These are phyloP conservation scores for Doryteuthis pealeii DNA, from an alignment of 1,140 invertebrate genomes.

Conservation along the genomic window DNA sequence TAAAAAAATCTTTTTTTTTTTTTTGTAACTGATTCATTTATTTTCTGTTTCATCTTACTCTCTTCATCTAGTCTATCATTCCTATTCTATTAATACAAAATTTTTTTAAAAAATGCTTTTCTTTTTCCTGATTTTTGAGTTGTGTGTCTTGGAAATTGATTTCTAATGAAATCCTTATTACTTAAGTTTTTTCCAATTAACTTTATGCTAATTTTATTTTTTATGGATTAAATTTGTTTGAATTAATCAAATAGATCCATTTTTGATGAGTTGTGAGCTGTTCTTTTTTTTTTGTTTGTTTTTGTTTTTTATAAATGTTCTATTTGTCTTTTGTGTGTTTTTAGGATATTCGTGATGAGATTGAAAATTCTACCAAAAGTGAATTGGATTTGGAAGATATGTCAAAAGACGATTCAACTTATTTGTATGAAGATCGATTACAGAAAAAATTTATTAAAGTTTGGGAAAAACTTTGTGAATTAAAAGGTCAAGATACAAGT, in stretches of 20 bases:
- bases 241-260: not conserved
- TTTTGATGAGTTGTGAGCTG: no score
- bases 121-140: no score
- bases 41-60: no score
- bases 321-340: slow-evolving; percentile 17
- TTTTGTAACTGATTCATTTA: no score
- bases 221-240: not conserved
- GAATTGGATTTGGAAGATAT: slow-evolving; percentile 57
- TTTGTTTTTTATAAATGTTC: no score
- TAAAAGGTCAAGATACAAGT: slow-evolving; percentile 38
- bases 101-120: no score
- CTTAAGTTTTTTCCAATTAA: no score
- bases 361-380: slow-evolving; percentile 44
- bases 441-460: slow-evolving; percentile 56
- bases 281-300: not conserved
- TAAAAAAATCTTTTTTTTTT: no score
- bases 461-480: slow-evolving; percentile 56
- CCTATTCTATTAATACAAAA: no score
- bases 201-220: slow-evolving; percentile 8
- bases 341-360: slow-evolving; percentile 53
- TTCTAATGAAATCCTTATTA: no score
- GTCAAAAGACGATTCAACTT: slow-evolving; percentile 52
- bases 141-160: no score
- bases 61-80: no score
- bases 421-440: slow-evolving; percentile 55